Base-by-base conservation (phyloP, 2,797 vertebrate species). In the Neopelma chrysocephalum region DNA sequence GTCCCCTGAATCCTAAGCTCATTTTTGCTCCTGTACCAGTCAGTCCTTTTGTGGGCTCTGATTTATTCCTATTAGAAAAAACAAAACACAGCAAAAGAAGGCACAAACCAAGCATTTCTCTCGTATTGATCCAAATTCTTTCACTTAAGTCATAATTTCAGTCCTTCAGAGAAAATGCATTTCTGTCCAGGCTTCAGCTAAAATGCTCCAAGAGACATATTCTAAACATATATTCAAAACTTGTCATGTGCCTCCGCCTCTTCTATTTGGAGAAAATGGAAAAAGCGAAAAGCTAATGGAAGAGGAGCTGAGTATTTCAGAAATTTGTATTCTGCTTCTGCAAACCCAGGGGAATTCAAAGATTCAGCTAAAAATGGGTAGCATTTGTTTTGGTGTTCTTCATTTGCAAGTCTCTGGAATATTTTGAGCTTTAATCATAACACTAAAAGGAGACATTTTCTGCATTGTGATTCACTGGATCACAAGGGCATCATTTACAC, bases 51-150 rank as follows among this genome's bases (percentile, higher is more conserved):
- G n/a, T 68, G 34, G 86, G 54, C 40, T 76, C 79, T 27, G 45
- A 93, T 86, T 93, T 91, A 94, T 86, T 87, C 38, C 38, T 82
- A 57, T 69, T 40, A 87, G 79, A 34, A 87, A 87, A 96, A 93
- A 72, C 40, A 82, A 94, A 92, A 61, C 29, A 84, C 34, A 83
- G 50, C 48, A 62, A 51, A 94, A 82, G n/a, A 82, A 89, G 58
- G 66, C 36, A 51, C 62, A 84, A 90, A 92, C 62, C 64, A 73
- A 93, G 38, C n/a, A 77, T 81, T 88, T 79, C 27, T 92, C 87
- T 91, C 17, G 0, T 82, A 89, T 88, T 26, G 83, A 94, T 94
- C 86, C 71, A 73, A 89, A 70, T 62, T 84, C 66, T 73, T 93
- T 87, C 51, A 45, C 77, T 92, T 80, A 86, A 83, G 48, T 96